These are phyloP conservation scores for Phaethornis superciliosus DNA, from an alignment of 2,113 vertebrate genomes.

Conservation along the genomic window DNA sequence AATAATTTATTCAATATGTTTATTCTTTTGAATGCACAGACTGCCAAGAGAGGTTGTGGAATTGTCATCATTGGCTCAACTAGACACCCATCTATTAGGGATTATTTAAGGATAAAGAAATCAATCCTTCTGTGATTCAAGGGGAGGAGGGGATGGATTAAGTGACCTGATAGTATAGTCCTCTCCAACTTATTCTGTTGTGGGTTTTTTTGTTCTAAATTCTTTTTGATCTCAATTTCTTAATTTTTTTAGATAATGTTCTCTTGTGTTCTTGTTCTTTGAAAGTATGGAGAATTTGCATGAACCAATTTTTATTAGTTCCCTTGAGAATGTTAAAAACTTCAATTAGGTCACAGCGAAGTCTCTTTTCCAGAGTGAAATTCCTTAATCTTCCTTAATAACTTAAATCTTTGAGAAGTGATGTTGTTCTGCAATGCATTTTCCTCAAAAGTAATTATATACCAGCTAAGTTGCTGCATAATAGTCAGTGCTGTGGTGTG, in stretches of 20 bases:
- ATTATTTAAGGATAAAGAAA: slow-evolving; percentile 68
- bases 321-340: slow-evolving; percentile 71
- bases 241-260: slow-evolving; percentile 45
- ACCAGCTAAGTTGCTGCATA: slow-evolving; percentile 54
- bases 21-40: slow-evolving; percentile 44
- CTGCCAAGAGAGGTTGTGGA: slow-evolving; percentile 51
- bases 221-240: slow-evolving; percentile 66
- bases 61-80: slow-evolving; percentile 66
- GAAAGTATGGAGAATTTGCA: slow-evolving; percentile 70
- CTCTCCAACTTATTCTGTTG: slow-evolving; percentile 10
- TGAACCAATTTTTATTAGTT: slow-evolving; percentile 72
- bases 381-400: slow-evolving; percentile 77
- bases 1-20: slow-evolving; percentile 69
- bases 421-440: slow-evolving; percentile 68
- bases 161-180: slow-evolving; percentile 16
- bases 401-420: slow-evolving; percentile 70
- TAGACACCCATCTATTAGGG: slow-evolving; percentile 53
- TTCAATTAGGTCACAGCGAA: slow-evolving; percentile 74
- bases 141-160: neutral
- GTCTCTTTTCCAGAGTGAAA: slow-evolving; percentile 75
- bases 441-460: slow-evolving; percentile 73
- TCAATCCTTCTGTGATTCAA: slow-evolving; percentile 40
- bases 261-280: slow-evolving; percentile 51
- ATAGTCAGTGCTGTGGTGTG: slow-evolving; percentile 45
- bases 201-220: neutral